Conservation (phyloP, 2,113 vertebrate species). For the Bothrops jararaca region DNA sequence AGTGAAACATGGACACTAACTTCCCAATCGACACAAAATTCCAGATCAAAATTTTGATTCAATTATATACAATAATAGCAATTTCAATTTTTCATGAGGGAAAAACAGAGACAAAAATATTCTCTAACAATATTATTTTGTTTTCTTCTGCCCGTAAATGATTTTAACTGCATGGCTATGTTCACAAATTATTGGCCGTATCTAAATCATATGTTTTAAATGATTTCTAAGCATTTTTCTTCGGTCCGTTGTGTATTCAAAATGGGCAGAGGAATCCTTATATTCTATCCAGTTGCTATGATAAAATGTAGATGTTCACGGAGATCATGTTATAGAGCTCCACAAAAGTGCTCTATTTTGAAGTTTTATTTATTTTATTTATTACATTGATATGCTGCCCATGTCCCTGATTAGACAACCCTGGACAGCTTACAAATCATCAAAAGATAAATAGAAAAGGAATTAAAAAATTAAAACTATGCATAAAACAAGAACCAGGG, state of each 20-base stretch:
- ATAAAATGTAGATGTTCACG: background rate
- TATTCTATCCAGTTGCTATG: background rate
- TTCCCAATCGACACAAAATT: background rate
- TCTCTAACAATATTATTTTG: background rate
- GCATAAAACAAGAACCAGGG: background rate
- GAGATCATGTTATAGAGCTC: background rate
- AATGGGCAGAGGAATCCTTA: background rate
- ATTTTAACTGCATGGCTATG: background rate
- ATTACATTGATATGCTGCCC: background rate
- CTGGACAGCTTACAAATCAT: background rate
- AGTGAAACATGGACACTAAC: too few species aligned
- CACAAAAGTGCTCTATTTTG: background rate
- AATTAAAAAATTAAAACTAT: background rate
- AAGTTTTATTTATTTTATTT: background rate
- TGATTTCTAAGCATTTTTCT: background rate
- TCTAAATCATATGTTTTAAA: too few species aligned
- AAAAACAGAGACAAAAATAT: background rate
- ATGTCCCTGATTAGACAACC: background rate
- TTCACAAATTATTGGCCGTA: too few species aligned
- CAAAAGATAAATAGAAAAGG: too few species aligned
- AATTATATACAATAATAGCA: background rate
- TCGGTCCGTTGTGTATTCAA: background rate
- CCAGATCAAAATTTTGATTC: background rate
- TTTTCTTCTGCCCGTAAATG: background rate
- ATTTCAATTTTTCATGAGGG: background rate